Evolutionary conservation across 2,888 invertebrate genomes (phyloP).

Genomic region (Taphrorychus bicolor): DNA sequence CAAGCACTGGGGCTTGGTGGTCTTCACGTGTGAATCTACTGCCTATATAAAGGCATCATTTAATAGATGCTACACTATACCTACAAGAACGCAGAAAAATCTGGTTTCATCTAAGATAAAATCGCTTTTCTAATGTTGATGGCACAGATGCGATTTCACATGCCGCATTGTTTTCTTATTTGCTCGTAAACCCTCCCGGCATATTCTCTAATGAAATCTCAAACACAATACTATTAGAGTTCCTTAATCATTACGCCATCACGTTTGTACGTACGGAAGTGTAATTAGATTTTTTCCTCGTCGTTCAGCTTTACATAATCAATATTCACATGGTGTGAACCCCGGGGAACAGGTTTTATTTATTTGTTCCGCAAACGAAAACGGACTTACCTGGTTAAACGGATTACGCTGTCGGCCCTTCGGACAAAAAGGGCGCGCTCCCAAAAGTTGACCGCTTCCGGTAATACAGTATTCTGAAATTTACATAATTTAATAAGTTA

Average conservation of each 20-base stretch:
- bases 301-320: constrained; percentile 3
- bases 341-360: not conserved
- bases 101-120: constrained; percentile 12
- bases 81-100: constrained; percentile 12
- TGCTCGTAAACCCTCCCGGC: no score
- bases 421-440: constrained; percentile 89
- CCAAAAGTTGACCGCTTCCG: constrained; percentile 94
- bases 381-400: constrained; percentile 78
- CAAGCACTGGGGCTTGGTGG: no score
- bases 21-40: no score
- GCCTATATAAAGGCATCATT: no score
- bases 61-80: no score
- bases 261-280: not conserved
- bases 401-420: constrained; percentile 84
- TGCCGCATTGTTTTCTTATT: constrained; percentile 9
- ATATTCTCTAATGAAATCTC: not conserved
- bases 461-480: constrained; percentile 83
- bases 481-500: no score
- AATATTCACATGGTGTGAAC: not conserved
- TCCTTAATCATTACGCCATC: not conserved
- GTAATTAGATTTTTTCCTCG: not conserved
- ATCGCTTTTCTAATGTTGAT: constrained; percentile 8
- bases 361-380: not conserved
- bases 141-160: constrained; percentile 8
- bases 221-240: not conserved